phyloP scores from a whole-genome alignment of 1,140 invertebrate species.

The Drosophila tropicalis region DNA sequence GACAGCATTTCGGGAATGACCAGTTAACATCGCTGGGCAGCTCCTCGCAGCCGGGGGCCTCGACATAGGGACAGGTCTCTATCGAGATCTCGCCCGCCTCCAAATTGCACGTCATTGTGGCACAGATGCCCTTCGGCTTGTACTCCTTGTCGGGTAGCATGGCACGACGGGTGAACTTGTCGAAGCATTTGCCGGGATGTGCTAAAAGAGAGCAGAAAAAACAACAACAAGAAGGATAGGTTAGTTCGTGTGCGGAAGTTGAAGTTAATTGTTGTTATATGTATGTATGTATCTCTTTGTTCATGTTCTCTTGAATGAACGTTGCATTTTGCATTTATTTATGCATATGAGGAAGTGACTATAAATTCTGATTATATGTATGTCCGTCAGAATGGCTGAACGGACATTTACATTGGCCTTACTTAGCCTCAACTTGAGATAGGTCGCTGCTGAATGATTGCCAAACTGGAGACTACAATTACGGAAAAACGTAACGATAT shows the following conservation, averaged over 20 bases:
- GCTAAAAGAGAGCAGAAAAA: constrained; percentile 48
- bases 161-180: constrained; percentile 76
- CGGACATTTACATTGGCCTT: not conserved
- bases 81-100: constrained; percentile 75
- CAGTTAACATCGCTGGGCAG: constrained; percentile 74
- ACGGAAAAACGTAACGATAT: too few species aligned
- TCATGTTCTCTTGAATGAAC: constrained; percentile 38
- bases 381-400: not conserved
- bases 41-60: constrained; percentile 81
- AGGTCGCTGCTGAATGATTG: constrained; percentile 6
- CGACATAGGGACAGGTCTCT: constrained; percentile 80
- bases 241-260: constrained; percentile 64
- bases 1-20: constrained; percentile 81
- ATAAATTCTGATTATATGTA: constrained; percentile 51
- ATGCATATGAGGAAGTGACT: constrained; percentile 64
- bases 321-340: constrained; percentile 53
- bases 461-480: not conserved
- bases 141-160: constrained; percentile 81
- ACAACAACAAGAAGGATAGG: constrained; percentile 14
- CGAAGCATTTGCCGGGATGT: constrained; percentile 79
- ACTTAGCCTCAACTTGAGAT: not conserved
- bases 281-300: constrained; percentile 16
- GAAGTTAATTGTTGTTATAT: constrained; percentile 51
- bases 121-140: constrained; percentile 81
- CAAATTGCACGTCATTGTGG: constrained; percentile 80